Conservation (phyloP, 1,140 invertebrate genomes). For the Oryzaephilus surinamensis region DNA sequence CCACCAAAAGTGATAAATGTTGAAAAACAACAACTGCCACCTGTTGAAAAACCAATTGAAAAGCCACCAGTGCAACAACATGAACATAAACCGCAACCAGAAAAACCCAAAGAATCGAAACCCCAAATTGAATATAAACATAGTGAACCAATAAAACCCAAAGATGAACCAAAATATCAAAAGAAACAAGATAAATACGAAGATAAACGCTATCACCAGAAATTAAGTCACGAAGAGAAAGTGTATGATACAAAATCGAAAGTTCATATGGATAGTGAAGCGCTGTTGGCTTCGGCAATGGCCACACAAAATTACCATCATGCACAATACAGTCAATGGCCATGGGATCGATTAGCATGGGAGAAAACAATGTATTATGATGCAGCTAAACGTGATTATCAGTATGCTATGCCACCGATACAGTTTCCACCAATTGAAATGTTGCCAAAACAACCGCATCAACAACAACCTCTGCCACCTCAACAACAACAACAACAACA, state of each 20-base stretch:
- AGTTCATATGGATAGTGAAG: slow-evolving; percentile 28
- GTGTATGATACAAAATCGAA: slow-evolving; percentile 23
- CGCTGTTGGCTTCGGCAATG: slow-evolving; percentile 42
- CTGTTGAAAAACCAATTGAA: not conserved
- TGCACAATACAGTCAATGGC: slow-evolving; percentile 49
- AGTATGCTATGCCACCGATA: slow-evolving; percentile 22
- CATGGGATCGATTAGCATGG: slow-evolving; percentile 41
- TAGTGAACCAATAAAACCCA: slow-evolving; percentile 10
- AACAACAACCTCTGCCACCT: not conserved
- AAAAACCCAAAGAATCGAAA: slow-evolving; percentile 6
- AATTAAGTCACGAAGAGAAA: slow-evolving; percentile 23
- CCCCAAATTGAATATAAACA: slow-evolving; percentile 14
- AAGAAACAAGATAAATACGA: slow-evolving; percentile 23
- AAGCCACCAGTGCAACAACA: not conserved
- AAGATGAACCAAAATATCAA: slow-evolving; percentile 18
- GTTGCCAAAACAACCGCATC: slow-evolving; percentile 22
- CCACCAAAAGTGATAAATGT: slow-evolving; percentile 1
- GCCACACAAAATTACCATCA: slow-evolving; percentile 39
- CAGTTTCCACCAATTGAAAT: slow-evolving; percentile 30
- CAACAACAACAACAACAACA: slow-evolving; percentile 5
- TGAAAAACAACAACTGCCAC: not conserved
- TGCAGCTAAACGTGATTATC: slow-evolving; percentile 26
- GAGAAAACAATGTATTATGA: slow-evolving; percentile 29
- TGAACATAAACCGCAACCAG: not conserved
- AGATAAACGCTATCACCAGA: slow-evolving; percentile 22